Evolutionary conservation across 2,113 vertebrate genomes (phyloP).

Genomic region (Bucco capensis): DNA sequence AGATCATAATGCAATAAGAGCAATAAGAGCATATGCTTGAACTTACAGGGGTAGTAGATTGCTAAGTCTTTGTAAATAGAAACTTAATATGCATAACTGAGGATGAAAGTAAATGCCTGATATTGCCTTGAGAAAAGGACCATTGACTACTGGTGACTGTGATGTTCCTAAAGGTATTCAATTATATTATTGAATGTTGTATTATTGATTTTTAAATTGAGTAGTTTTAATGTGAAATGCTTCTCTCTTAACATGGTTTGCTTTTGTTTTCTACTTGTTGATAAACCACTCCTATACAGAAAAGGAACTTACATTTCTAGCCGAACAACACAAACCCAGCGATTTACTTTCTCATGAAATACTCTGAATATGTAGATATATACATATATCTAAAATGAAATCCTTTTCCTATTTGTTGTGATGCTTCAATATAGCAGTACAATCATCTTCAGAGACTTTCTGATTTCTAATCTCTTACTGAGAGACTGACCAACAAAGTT

Average conservation of each 20-base stretch:
- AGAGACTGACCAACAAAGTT: not conserved
- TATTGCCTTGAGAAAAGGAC: not conserved
- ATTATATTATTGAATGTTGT: not conserved
- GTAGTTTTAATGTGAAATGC: not conserved
- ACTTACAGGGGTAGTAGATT: not conserved
- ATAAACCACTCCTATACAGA: not conserved
- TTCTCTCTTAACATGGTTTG: not conserved
- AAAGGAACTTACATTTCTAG: not conserved
- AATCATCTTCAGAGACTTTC: not conserved
- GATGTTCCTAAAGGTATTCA: not conserved
- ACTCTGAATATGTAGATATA: not conserved
- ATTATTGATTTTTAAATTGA: conserved; percentile 22
- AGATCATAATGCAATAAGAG: not conserved
- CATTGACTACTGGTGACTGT: not conserved
- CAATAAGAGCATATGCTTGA: not conserved
- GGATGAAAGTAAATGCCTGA: not conserved
- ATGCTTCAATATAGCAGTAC: not conserved
- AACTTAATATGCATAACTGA: not conserved
- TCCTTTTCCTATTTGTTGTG: not conserved
- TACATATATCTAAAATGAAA: too few species aligned
- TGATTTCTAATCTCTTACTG: not conserved
- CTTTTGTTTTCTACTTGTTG: not conserved
- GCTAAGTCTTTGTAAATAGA: not conserved
- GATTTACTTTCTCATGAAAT: not conserved
- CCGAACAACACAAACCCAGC: not conserved